Evolutionary conservation across 2,888 invertebrate species (phyloP), one percentile per base, ranked within the genome.

Genomic region (Chrysina gloriosa): DNA sequence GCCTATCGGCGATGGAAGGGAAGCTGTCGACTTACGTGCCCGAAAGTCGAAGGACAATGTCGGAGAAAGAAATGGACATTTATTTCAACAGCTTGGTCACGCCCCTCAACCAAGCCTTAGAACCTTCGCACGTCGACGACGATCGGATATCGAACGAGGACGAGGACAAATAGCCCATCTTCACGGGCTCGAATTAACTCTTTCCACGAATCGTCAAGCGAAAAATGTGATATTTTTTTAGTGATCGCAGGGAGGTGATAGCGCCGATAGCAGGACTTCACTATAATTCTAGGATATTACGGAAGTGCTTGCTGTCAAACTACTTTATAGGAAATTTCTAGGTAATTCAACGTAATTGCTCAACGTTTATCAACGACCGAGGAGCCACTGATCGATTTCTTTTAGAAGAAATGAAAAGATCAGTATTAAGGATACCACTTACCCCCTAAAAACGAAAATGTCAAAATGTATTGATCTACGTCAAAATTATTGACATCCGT

Each of bases 1-100:
- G 77, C 1, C 72, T 76, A 14, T 66, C 73, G 29, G 74, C 76
- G 58, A 75, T 80, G 14, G 79, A 80, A 64, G 71, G 76, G 61
- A 81, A 80, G 66, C 56, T 81, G 2, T 77, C 79, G 3, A 72
- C 75, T 45, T 82, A 81, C 69, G 75, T 76, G 11, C 78, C 77
- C n/a, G 77, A 76, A 1, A 79, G 75, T 56, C 72, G 77, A 7
- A 67, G 70, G 3, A 76, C 74, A 45, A 70, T 80, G 69, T 77
- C 73, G 2, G 72, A 76, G 5, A 81, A 79, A 71, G 83, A 84
- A 68, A 68, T 84, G 31, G 79, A 82, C 50, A 79, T 79, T 11
- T 83, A 82, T 68, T 74, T 72, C 67, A 71, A 70, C 47, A 75
- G 75, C 50, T 39, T 77, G n/a, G 70, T 75, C 2, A 61, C 74